phyloP scores from a whole-genome alignment of 2,113 vertebrate species.

The Alexandromys fortis region DNA sequence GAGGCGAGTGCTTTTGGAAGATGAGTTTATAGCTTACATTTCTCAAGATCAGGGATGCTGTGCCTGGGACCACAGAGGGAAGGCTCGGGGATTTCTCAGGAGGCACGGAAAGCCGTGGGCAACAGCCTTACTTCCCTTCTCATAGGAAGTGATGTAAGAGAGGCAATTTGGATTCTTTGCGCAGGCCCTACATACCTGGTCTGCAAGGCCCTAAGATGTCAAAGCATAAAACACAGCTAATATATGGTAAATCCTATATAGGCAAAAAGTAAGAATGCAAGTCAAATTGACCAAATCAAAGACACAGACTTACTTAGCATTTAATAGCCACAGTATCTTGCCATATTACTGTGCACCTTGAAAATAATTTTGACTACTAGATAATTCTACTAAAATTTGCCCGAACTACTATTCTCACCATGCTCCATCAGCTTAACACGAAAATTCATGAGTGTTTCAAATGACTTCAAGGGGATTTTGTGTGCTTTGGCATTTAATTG shows the following conservation, averaged over 20 bases:
- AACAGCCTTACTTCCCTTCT: not conserved
- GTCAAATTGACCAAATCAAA: not conserved
- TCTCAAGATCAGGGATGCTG: not conserved
- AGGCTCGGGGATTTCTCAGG: not conserved
- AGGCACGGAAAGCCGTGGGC: not conserved
- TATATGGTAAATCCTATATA: not conserved
- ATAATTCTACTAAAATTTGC: not conserved
- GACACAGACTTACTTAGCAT: not conserved
- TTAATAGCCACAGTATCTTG: not conserved
- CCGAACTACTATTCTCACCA: not conserved
- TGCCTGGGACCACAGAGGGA: not conserved
- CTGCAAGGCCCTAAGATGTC: not conserved
- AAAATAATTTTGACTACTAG: not conserved
- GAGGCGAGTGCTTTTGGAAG: not conserved
- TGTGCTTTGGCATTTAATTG: not conserved
- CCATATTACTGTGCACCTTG: not conserved
- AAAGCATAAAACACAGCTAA: not conserved
- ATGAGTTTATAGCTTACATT: not conserved
- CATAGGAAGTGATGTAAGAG: not conserved
- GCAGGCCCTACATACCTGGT: not conserved
- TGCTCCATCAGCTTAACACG: not conserved
- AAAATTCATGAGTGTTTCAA: not conserved
- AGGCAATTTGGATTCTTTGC: not conserved
- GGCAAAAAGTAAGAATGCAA: not conserved
- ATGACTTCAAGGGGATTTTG: not conserved